phyloP scores from a whole-genome alignment of 2,888 invertebrate genomes.

The Sphaerolaimus hirsutus region DNA sequence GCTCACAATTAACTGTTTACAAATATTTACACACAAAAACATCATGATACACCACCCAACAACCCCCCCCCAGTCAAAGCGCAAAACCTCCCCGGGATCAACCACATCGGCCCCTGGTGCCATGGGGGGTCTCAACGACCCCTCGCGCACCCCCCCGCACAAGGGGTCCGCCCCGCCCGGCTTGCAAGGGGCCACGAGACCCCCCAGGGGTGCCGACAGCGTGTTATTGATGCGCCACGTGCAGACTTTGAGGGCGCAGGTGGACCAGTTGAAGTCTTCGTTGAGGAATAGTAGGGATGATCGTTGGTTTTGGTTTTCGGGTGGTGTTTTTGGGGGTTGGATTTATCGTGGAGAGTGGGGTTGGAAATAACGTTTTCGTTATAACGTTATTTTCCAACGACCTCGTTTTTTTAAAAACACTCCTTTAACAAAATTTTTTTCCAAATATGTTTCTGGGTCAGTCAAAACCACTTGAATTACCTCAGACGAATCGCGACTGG shows the following conservation, averaged over 20 bases:
- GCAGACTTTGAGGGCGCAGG: slow-evolving; percentile 70
- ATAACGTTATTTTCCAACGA: not conserved
- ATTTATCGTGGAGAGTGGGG: not conserved
- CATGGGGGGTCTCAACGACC: not conserved
- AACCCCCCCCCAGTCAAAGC: too few species aligned
- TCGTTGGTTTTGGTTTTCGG: slow-evolving; percentile 34
- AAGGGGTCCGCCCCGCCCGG: not conserved
- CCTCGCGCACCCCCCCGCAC: not conserved
- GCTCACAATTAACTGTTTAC: too few species aligned
- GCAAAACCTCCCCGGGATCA: not conserved
- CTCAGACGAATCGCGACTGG: slow-evolving; percentile 49
- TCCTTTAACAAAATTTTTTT: not conserved
- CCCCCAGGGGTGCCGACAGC: too few species aligned
- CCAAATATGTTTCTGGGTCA: not conserved
- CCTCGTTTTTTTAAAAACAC: not conserved
- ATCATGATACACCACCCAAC: too few species aligned
- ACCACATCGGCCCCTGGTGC: not conserved
- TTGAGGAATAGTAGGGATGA: slow-evolving; percentile 39
- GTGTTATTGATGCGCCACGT: slow-evolving; percentile 41
- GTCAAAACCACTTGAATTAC: not conserved
- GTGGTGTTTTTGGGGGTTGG: too few species aligned
- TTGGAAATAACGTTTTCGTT: not conserved
- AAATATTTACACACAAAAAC: too few species aligned
- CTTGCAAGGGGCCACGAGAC: too few species aligned
- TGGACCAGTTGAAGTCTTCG: slow-evolving; percentile 52